Conservation (phyloP, 2,888 invertebrate genomes). For the Nomada goodeniana region DNA sequence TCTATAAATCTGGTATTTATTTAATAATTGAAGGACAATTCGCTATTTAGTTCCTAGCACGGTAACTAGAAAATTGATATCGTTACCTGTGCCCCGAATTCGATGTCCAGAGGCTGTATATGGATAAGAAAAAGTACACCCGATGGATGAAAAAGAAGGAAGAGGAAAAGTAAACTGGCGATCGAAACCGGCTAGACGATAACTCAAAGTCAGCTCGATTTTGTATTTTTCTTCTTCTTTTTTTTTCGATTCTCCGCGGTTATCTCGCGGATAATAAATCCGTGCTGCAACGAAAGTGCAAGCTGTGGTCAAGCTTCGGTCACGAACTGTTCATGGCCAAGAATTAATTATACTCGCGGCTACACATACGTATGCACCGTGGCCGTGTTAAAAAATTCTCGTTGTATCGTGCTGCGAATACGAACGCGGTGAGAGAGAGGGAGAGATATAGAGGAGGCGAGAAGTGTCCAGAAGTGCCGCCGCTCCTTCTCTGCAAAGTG, state of each 20-base stretch:
- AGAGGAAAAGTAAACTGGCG: background rate
- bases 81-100: no score
- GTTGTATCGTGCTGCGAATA: constrained; percentile 63
- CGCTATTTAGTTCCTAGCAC: no score
- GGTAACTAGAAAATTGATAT: no score
- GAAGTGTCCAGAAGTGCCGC: constrained; percentile 17
- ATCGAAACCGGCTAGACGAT: constrained; percentile 16
- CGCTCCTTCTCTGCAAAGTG: constrained; percentile 31
- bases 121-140: no score
- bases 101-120: no score
- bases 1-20: no score
- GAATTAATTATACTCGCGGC: constrained; percentile 62
- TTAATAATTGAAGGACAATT: no score
- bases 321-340: constrained; percentile 53
- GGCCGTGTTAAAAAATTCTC: constrained; percentile 66
- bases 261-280: constrained; percentile 43
- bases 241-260: background rate
- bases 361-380: background rate
- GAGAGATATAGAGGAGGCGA: constrained; percentile 16
- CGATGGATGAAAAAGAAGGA: background rate
- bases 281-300: constrained; percentile 19
- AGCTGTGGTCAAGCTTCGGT: constrained; percentile 45
- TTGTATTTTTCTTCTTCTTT: constrained; percentile 27
- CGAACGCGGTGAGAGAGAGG: constrained; percentile 30
- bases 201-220: constrained; percentile 26